Evolutionary conservation across 1,140 invertebrate species (phyloP).

Genomic region (Bicyclus anynana): DNA sequence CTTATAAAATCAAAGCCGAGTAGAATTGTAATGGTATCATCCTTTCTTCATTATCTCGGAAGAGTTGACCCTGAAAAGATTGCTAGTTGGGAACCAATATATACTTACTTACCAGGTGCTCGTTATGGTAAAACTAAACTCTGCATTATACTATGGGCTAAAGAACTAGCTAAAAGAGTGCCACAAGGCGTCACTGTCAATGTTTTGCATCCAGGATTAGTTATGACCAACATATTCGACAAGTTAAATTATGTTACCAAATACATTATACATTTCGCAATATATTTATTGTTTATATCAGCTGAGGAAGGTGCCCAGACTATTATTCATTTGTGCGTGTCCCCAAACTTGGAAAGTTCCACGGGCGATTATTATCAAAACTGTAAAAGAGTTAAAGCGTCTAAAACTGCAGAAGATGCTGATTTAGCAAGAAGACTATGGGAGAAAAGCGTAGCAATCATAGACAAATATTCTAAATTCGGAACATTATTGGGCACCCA

Average conservation of each 20-base stretch:
- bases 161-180: constrained; percentile 78
- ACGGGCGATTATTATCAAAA: constrained; percentile 63
- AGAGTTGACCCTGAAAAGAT: constrained; percentile 81
- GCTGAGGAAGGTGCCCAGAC: constrained; percentile 19
- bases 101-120: constrained; percentile 68
- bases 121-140: constrained; percentile 83
- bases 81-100: constrained; percentile 64
- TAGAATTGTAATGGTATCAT: constrained; percentile 84
- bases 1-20: constrained; percentile 62
- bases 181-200: constrained; percentile 71
- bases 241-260: background rate
- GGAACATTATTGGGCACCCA: too few relatives aligned
- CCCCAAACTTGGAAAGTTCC: constrained; percentile 34
- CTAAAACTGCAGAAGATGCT: constrained; percentile 30
- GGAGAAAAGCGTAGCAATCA: background rate
- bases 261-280: background rate
- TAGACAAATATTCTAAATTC: too few relatives aligned
- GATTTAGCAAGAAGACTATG: constrained; percentile 22
- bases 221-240: constrained; percentile 12
- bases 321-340: constrained; percentile 19
- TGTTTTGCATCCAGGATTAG: constrained; percentile 4
- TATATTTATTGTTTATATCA: constrained; percentile 11
- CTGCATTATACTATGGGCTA: constrained; percentile 82
- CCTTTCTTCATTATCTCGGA: constrained; percentile 76
- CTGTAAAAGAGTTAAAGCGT: constrained; percentile 27